phyloP scores from a whole-genome alignment of 1,140 invertebrate species.

The Parapsyche elsis region DNA sequence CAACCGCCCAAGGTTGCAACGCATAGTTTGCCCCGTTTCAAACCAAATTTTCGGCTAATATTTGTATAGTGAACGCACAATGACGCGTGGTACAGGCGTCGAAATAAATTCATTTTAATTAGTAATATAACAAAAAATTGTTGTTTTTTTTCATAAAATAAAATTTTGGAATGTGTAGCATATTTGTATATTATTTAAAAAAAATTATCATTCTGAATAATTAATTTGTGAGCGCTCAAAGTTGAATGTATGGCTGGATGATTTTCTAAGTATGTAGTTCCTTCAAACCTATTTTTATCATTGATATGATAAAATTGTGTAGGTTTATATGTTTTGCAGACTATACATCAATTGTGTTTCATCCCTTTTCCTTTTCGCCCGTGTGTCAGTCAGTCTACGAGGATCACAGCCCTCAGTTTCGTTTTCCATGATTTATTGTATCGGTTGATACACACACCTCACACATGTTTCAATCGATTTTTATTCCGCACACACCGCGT shows the following conservation, averaged over 20 bases:
- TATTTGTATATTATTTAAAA: background rate
- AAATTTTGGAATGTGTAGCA: too few relatives aligned
- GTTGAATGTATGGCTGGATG: too few relatives aligned
- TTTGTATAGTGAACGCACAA: constrained; percentile 49
- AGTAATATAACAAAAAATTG: background rate
- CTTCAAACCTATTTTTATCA: background rate
- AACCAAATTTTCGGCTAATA: constrained; percentile 55
- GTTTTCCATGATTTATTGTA: constrained; percentile 26
- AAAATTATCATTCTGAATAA: background rate
- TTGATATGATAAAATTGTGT: too few relatives aligned
- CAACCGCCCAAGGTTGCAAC: constrained; percentile 29
- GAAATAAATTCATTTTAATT: background rate
- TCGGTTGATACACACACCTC: constrained; percentile 26
- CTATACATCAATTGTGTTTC: background rate
- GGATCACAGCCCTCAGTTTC: constrained; percentile 34
- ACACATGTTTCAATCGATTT: constrained; percentile 32
- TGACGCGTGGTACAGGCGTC: background rate
- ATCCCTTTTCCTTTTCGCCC: constrained; percentile 24
- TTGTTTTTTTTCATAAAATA: background rate
- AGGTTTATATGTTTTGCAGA: background rate
- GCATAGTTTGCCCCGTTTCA: constrained; percentile 9
- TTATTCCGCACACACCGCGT: background rate
- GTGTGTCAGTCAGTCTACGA: constrained; percentile 11
- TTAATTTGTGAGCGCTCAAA: too few relatives aligned
- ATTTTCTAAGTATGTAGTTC: background rate